phyloP scores from a whole-genome alignment of 2,797 vertebrate genomes.

The Brachymystax lenok region DNA sequence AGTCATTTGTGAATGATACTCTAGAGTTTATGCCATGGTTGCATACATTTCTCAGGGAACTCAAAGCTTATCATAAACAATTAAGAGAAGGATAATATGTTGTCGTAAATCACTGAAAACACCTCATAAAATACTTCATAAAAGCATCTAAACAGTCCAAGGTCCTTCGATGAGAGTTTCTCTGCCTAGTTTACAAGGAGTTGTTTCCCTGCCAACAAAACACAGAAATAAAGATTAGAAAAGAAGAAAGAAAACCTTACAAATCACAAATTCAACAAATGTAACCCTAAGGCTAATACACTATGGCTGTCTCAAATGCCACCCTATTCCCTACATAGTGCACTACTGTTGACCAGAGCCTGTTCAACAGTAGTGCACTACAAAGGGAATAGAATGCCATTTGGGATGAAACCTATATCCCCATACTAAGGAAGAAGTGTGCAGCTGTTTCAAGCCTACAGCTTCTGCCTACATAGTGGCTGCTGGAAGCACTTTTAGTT shows the following conservation, averaged over 20 bases:
- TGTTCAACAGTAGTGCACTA: too few species aligned
- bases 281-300: not conserved
- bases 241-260: not conserved
- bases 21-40: not conserved
- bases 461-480: constrained; percentile 16
- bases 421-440: not conserved
- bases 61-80: constrained; percentile 42
- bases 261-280: not conserved
- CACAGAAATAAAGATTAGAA: not conserved
- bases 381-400: too few species aligned
- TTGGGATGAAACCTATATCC: not conserved
- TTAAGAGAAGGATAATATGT: constrained; percentile 32
- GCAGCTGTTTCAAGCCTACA: not conserved
- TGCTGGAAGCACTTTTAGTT: constrained; percentile 18
- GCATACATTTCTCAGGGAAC: constrained; percentile 4
- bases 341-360: too few species aligned
- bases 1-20: constrained; percentile 22
- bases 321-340: too few species aligned
- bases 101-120: constrained; percentile 40
- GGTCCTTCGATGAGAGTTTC: not conserved
- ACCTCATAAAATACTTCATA: constrained; percentile 49
- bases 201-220: not conserved
- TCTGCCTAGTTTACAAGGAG: not conserved
- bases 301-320: too few species aligned
- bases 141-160: constrained; percentile 42